Conservation (phyloP, 2,888 invertebrate species). For the Apeira syringaria region DNA sequence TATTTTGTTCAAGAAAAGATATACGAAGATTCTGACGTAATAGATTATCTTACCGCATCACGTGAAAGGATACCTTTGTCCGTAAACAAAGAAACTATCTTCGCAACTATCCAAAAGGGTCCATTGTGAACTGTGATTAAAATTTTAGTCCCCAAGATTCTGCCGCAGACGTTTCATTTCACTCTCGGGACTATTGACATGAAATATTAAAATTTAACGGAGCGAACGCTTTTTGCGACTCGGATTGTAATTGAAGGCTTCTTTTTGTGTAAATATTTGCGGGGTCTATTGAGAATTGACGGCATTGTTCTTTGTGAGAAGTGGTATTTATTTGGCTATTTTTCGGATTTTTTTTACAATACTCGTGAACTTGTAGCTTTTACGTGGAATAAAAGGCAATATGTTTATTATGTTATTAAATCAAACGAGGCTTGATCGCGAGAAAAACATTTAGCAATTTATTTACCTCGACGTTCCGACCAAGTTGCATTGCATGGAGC, state of each 20-base stretch:
- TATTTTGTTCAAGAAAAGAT: too few species aligned
- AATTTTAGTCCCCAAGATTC: slow-evolving; percentile 27
- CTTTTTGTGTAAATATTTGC: slow-evolving; percentile 21
- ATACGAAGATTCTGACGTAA: neutral
- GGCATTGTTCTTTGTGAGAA: slow-evolving; percentile 1
- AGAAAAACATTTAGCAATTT: too few species aligned
- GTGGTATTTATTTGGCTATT: slow-evolving; percentile 1
- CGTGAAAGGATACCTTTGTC: slow-evolving; percentile 12
- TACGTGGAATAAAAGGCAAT: too few species aligned
- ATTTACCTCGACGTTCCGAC: too few species aligned
- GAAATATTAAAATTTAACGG: slow-evolving; percentile 37
- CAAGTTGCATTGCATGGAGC: too few species aligned
- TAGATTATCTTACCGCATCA: slow-evolving; percentile 3
- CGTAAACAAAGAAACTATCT: slow-evolving; percentile 26
- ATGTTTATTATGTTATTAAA: too few species aligned
- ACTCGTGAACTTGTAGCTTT: too few species aligned
- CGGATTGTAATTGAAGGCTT: slow-evolving; percentile 20
- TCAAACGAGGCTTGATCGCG: too few species aligned
- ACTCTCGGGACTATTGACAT: slow-evolving; percentile 29
- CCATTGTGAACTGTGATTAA: slow-evolving; percentile 30
- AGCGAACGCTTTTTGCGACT: slow-evolving; percentile 26
- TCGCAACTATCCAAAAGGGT: slow-evolving; percentile 18
- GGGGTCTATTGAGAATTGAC: slow-evolving; percentile 5
- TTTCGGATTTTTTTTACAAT: neutral
- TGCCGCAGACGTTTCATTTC: slow-evolving; percentile 30